Conservation (phyloP, 2,888 invertebrate genomes). For the Conomelus anceps region DNA sequence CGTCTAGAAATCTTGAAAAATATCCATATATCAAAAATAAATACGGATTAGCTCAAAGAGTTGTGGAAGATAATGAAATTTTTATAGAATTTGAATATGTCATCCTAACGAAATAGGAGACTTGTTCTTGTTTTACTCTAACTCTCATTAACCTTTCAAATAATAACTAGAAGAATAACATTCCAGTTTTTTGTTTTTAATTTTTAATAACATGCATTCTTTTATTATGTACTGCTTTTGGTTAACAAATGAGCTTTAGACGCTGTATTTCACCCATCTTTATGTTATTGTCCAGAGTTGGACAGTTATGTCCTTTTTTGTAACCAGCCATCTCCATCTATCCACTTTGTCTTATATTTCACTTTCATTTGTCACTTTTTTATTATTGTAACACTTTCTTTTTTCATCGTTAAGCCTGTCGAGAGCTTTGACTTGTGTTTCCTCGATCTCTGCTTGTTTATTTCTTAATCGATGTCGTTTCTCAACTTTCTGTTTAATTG, state of each 20-base stretch:
- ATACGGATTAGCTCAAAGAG: not conserved
- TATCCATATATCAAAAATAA: no score
- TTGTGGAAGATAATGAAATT: not conserved
- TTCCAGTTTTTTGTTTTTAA: no score
- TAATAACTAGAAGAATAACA: not conserved
- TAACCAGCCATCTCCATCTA: not conserved
- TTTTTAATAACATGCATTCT: not conserved
- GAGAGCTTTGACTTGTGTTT: no score
- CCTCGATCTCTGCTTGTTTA: not conserved
- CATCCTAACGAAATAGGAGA: not conserved
- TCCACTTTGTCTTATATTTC: not conserved
- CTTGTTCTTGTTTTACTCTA: not conserved
- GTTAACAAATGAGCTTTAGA: not conserved
- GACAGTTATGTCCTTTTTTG: not conserved
- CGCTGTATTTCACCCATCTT: not conserved
- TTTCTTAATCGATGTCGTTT: not conserved
- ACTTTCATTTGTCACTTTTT: not conserved
- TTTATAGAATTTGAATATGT: not conserved
- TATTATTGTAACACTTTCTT: not conserved
- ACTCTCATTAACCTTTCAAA: not conserved
- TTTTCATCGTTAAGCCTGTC: not conserved
- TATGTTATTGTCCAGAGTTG: not conserved
- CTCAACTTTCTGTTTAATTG: not conserved
- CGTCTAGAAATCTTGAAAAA: not conserved
- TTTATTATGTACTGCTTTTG: not conserved